Evolutionary conservation across 1,140 invertebrate genomes (phyloP), one percentile per base, ranked within the genome.

Genomic region (Tetragnatha versicolor): DNA sequence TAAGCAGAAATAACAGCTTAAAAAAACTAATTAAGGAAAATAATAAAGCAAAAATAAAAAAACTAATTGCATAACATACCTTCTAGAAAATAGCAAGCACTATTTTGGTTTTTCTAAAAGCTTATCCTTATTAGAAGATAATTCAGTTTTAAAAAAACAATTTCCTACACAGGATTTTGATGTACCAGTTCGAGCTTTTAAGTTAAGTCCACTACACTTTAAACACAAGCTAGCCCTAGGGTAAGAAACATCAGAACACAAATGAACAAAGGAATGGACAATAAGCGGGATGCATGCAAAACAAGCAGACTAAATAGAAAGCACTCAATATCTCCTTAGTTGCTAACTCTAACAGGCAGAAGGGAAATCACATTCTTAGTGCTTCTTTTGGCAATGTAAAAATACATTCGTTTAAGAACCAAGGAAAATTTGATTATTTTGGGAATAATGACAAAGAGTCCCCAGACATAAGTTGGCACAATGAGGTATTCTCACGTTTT

Each of bases 181-280:
- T 25, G 53, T 31, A 12, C 27, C 37, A 1, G 3, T 49, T 35
- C 31, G 4, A 25, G 58, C 3, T 45, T 75, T 63, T 75, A 75
- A 45, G 9, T 27, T 75, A 63, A 63, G 39, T 60, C 58, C 58
- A 63, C 39, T 75, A 75, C 72, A 75, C 72, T 75, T 75, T 49
- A 75, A 75, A 31, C 55, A 75, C 22, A 63, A 47, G 39, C 45
- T 75, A 75, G 5, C 33, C 72, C 72, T 75, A 75, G n/a, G 29
- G 42, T 63, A 63, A 63, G 58, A 75, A 39, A 63, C 10, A 63
- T 35, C n/a, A 29, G 20, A 17, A 63, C 29, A 75, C 29, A 61
- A 6, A 63, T 35, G 17, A 75, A 75, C 29, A 75, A 7, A 63
- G 20, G 17, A n/a, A 39, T 3, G 2, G 6, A 20, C 49, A 20